Evolutionary conservation across 2,888 invertebrate species (phyloP), one percentile per base, ranked within the genome.

Genomic region (Nomada fabriciana): DNA sequence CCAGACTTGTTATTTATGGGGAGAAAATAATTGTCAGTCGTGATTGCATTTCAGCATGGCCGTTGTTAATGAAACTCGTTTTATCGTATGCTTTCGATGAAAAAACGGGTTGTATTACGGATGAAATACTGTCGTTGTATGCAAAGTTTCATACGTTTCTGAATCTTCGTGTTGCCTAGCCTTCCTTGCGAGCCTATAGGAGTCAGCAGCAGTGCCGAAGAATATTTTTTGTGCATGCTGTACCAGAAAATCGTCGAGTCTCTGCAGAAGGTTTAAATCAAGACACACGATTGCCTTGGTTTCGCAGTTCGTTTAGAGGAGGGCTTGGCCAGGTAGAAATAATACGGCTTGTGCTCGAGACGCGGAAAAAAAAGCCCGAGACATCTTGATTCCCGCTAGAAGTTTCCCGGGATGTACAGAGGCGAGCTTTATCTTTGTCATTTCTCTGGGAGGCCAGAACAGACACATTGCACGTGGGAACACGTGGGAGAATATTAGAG

Each of bases 401-500:
- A 15, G 23, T 18, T n/a, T 10, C 18, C n/a, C n/a, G n/a, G n/a
- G 5, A 47, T 25, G 47, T 11, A 43, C 43, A 43, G 43, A 11
- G 11, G 10, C 43, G 47, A 47, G 36, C 23, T 57, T 68, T 42
- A 68, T 55, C 43, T 68, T 57, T 25, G 23, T 23, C 20, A 43
- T 68, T 68, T 57, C 42, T 43, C 23, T 10, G 43, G 42, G 18
- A 18, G 9, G n/a, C 9, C 55, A 10, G 29, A 64, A 55, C 43
- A 29, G 42, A 47, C 25, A 5, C 23, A 69, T 69, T 69, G 11
- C 50, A 13, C 42, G 13, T 61, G 29, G n/a, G 15, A 42, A 43
- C 50, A 42, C 23, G 61, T 71, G 61, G 55, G 55, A 71, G 53
- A 73, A 57, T 59, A 50, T 77, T 20, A 23, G 50, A 42, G 13